Percentiles rank a stretch among this genome's conserved stretches.
Conservation (phyloP, 2,888 invertebrate species). For the Lissonota sp. region DNA sequence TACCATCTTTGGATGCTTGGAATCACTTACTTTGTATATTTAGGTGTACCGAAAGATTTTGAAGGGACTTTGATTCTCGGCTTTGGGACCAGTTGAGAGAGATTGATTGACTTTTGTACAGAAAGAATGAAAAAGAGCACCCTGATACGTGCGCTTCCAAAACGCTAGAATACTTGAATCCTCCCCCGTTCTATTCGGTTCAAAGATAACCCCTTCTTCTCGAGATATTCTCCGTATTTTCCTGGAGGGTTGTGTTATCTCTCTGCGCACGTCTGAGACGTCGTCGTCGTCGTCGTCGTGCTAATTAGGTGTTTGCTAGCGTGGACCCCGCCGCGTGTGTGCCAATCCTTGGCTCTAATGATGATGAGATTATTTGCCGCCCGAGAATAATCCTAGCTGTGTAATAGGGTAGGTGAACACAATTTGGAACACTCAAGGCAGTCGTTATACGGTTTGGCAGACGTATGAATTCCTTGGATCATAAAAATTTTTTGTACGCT, state of each 20-base stretch:
- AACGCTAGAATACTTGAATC: slow-evolving; percentile 9
- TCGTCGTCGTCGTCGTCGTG: slow-evolving; percentile 61
- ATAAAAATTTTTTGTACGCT: too few species aligned
- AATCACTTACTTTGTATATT: too few species aligned
- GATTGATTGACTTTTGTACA: slow-evolving; percentile 13
- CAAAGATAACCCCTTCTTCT: slow-evolving; percentile 32
- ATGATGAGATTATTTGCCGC: slow-evolving; percentile 80
- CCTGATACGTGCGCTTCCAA: slow-evolving; percentile 1
- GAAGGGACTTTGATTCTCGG: background rate
- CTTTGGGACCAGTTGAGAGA: background rate
- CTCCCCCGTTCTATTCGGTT: background rate
- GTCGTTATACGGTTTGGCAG: too few species aligned
- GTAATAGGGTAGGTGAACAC: too few species aligned
- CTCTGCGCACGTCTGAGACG: slow-evolving; percentile 71
- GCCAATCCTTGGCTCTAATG: slow-evolving; percentile 70
- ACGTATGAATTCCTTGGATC: too few species aligned
- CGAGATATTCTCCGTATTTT: slow-evolving; percentile 19
- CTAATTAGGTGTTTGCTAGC: slow-evolving; percentile 74
- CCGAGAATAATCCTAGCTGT: slow-evolving; percentile 39
- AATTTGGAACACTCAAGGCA: too few species aligned
- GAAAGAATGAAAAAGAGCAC: background rate
- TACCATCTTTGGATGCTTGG: slow-evolving; percentile 3
- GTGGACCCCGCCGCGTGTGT: slow-evolving; percentile 16
- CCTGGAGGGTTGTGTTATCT: slow-evolving; percentile 72
- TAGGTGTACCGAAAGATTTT: slow-evolving; percentile 1